These are phyloP conservation scores for Drosophila albomicans DNA, from an alignment of 1,140 invertebrate genomes.

Conservation along the genomic window DNA sequence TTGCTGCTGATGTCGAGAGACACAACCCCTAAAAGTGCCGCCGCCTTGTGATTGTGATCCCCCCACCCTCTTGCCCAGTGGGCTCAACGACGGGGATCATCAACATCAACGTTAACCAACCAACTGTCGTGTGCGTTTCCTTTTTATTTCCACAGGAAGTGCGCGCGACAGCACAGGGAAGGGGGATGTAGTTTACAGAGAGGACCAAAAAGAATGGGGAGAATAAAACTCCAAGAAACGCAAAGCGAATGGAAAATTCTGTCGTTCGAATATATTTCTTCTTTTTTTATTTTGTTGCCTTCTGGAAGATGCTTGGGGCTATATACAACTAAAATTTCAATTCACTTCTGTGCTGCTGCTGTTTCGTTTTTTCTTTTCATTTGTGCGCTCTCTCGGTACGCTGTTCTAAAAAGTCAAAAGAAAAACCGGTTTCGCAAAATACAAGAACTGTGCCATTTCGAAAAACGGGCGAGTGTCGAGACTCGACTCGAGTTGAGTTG, in stretches of 20 bases:
- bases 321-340: constrained; percentile 4
- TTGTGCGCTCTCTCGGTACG: constrained; percentile 1
- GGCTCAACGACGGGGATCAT: constrained; percentile 35
- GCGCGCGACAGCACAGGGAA: constrained; percentile 35
- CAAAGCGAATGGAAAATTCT: constrained; percentile 5
- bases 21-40: constrained; percentile 41
- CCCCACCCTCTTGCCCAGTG: constrained; percentile 28
- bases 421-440: constrained; percentile 77
- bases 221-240: constrained; percentile 2
- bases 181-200: background rate
- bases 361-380: constrained; percentile 17
- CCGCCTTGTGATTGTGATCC: constrained; percentile 26
- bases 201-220: background rate
- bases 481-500: constrained; percentile 37
- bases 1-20: constrained; percentile 20
- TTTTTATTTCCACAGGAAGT: constrained; percentile 64
- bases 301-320: constrained; percentile 17
- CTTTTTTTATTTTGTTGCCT: no score
- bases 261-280: background rate
- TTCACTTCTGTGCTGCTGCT: constrained; percentile 3
- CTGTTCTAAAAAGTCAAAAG: constrained; percentile 77
- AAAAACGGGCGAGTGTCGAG: constrained; percentile 37
- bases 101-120: constrained; percentile 4
- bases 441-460: constrained; percentile 82
- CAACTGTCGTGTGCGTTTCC: constrained; percentile 48